Evolutionary conservation across 2,888 invertebrate genomes (phyloP), one percentile per base, ranked within the genome.

Genomic region (Macaria notata): DNA sequence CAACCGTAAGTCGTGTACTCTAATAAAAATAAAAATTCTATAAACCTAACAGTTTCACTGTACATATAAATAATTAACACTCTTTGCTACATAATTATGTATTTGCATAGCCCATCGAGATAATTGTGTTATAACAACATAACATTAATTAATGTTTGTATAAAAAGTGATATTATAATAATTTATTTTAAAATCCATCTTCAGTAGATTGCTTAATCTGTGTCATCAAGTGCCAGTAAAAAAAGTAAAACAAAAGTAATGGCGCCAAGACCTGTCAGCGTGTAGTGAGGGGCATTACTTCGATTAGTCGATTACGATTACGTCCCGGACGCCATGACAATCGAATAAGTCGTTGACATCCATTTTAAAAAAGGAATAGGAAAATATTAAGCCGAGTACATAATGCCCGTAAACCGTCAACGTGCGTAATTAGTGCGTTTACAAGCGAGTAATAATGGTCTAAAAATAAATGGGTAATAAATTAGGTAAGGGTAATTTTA

Each of bases 281-380:
- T 45, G n/a, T 70, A 73, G 73, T 67, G 72, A 76, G 61, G 75
- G 56, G 71, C 71, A 71, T 72, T 74, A 73, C 73, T 70, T 73
- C 75, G 74, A 80, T 80, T 79, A 78, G 69, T 73, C 75, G 74
- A 80, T 80, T 79, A 78, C 70, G 73, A 77, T 74, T 75, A 73
- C 69, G 72, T 70, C 70, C 64, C 73, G 73, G 54, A 59, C 75
- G 73, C 58, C 59, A 59, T 71, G 78, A 74, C 75, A 68, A 70
- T 74, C 60, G 75, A 74, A 81, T 82, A 73, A 76, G 74, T 77
- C 73, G 42, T 43, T 41, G 42, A 43, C 19, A 9, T 9, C 33
- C 33, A 43, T 43, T 49, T 8, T 47, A 47, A 6, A 36, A 36
- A 36, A 36, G 19, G 19, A 19, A 19, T 19, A 19, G 19, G 2